These are phyloP conservation scores for Eupithecia pulchellata DNA, from an alignment of 2,888 invertebrate species.

Conservation along the genomic window DNA sequence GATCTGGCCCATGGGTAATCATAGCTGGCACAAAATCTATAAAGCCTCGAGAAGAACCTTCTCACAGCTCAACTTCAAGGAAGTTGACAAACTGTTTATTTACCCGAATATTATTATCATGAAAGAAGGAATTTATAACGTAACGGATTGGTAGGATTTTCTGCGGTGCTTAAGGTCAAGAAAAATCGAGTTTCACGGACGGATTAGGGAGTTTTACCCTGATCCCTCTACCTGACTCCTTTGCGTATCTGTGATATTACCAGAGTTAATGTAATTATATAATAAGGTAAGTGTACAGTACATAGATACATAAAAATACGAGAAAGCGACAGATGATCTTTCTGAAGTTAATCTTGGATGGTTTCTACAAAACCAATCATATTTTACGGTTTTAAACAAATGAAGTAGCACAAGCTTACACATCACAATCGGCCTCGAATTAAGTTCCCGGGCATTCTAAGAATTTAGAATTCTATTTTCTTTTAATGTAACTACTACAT, in stretches of 20 bases:
- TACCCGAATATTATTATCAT: neutral
- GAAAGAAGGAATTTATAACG: neutral
- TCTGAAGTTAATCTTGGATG: too few species aligned
- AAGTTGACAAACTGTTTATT: conserved; percentile 5
- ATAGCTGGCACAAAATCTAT: conserved; percentile 54
- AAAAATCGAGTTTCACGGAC: neutral
- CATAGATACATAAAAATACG: too few species aligned
- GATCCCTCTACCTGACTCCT: too few species aligned
- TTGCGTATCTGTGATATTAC: neutral
- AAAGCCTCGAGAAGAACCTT: conserved; percentile 35
- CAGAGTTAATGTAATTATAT: neutral
- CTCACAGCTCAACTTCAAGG: conserved; percentile 29
- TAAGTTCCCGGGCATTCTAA: neutral
- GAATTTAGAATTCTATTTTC: neutral
- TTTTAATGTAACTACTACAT: neutral
- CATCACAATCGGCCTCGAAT: too few species aligned
- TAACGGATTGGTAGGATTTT: neutral
- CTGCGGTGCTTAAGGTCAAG: too few species aligned
- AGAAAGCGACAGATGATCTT: too few species aligned
- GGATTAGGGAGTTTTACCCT: neutral
- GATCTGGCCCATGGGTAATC: conserved; percentile 77
- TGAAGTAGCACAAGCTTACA: too few species aligned
- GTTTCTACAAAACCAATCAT: too few species aligned
- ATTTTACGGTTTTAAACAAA: too few species aligned
- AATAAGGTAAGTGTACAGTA: too few species aligned